Conservation (phyloP, 2,113 vertebrate genomes). For the Lophura nycthemera region DNA sequence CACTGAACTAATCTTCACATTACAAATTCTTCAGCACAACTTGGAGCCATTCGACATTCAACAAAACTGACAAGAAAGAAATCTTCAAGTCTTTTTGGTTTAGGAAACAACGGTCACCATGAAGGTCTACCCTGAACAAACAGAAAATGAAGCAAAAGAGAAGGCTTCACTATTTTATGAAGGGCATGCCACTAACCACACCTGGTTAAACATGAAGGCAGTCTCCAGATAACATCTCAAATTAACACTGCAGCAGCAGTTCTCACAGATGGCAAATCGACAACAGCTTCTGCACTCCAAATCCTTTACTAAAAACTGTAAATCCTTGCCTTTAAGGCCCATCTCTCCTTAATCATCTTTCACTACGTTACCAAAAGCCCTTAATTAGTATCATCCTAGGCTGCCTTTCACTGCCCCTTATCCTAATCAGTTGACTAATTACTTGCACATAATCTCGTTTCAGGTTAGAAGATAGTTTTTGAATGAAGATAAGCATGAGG, state of each 20-base stretch:
- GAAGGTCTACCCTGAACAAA: not conserved
- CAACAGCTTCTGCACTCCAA: conserved; percentile 39
- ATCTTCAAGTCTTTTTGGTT: not conserved
- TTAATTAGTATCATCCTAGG: conserved; percentile 62
- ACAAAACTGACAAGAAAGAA: not conserved
- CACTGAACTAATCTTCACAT: not conserved
- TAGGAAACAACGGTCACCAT: not conserved
- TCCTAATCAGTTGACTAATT: conserved; percentile 56
- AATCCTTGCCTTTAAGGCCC: conserved; percentile 45
- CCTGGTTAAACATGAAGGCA: fast-evolving
- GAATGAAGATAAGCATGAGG: not conserved
- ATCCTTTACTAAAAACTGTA: conserved; percentile 54
- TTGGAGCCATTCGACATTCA: not conserved
- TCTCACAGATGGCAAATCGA: conserved; percentile 46
- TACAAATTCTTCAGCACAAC: not conserved
- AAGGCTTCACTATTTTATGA: not conserved
- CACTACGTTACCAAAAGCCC: conserved; percentile 32
- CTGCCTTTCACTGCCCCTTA: conserved; percentile 51
- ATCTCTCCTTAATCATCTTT: conserved; percentile 43
- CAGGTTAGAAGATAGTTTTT: not conserved
- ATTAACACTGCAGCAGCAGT: not conserved
- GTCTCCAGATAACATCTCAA: not conserved
- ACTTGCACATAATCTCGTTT: conserved; percentile 11
- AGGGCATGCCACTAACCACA: fast-evolving
- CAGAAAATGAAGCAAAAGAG: not conserved